Evolutionary conservation across 2,888 invertebrate species (phyloP), one percentile per base, ranked within the genome.

Genomic region (Drosophila mimica): DNA sequence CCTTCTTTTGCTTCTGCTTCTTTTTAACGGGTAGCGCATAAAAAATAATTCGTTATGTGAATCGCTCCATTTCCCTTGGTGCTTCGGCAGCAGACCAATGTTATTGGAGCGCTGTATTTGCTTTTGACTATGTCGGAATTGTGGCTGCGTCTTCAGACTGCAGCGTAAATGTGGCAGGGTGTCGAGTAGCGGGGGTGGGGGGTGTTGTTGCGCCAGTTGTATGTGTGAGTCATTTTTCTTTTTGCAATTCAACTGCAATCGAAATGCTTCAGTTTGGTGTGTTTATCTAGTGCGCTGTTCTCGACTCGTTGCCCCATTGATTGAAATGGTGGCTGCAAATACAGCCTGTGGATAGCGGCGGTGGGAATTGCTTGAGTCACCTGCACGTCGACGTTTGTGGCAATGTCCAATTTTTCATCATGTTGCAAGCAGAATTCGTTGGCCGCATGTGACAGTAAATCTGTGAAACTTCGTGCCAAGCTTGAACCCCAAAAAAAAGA

Each of bases 1-100:
- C 53, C 67, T 30, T 34, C 61, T 17, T 48, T 33, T 54, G 61
- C 56, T 31, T 36, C 40, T 67, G 62, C 62, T 30, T 48, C 33
- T 63, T 54, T 40, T 64, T 33, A 67, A 59, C 56, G 69, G 51
- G 60, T 66, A 59, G 81, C 56, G 33, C 77, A 83, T 81, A 70
- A 81, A 74, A 83, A 83, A 81, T 83, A 78, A 83, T 81, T 81
- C 84, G 74, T 70, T 83, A 83, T 81, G 81, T 75, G 81, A 69
- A 67, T 79, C 66, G 71, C 68, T 52, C 75, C 65, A 68, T 68
- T 79, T 80, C 70, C 68, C 80, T 31, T 51, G 52, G 49, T 54
- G 51, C 34, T 66, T 66, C 38, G 52, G 33, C 54, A 33, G 43
- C 40, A 53, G 38, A 60, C 63, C 46, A 67, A 43, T 33, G 43